Conservation (phyloP, 2,113 vertebrate species). For the Struthio camelus region DNA sequence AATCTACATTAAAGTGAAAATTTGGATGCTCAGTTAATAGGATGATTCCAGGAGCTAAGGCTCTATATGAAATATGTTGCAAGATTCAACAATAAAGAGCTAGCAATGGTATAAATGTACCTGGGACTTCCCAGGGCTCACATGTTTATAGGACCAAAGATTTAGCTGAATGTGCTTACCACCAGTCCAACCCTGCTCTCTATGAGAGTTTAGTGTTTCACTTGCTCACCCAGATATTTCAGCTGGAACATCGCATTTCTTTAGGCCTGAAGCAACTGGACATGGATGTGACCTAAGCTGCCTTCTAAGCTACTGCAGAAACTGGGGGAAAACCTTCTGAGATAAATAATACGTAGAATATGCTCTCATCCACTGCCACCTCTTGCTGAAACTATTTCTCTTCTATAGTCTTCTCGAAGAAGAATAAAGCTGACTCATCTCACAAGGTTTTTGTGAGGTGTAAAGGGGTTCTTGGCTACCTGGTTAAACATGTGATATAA, state of each 20-base stretch:
- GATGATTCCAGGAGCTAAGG: neutral
- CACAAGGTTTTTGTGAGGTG: neutral
- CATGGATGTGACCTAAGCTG: neutral
- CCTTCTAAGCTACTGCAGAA: neutral
- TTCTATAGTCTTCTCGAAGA: neutral
- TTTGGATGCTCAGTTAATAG: neutral
- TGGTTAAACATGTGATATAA: neutral
- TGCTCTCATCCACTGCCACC: neutral
- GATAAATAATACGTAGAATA: neutral
- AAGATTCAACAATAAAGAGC: neutral
- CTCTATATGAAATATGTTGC: rapidly evolving
- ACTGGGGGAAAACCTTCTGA: neutral
- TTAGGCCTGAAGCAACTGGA: neutral
- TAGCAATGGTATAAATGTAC: rapidly evolving
- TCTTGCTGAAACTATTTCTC: neutral
- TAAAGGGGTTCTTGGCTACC: neutral
- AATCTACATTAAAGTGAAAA: neutral
- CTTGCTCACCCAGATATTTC: neutral
- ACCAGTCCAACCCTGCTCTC: neutral
- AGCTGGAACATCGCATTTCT: neutral
- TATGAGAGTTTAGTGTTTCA: neutral
- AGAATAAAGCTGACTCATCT: neutral
- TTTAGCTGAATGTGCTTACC: neutral
- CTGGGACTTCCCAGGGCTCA: neutral
- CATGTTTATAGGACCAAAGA: neutral